phyloP scores from a whole-genome alignment of 2,888 invertebrate genomes.

The Biston betularia region DNA sequence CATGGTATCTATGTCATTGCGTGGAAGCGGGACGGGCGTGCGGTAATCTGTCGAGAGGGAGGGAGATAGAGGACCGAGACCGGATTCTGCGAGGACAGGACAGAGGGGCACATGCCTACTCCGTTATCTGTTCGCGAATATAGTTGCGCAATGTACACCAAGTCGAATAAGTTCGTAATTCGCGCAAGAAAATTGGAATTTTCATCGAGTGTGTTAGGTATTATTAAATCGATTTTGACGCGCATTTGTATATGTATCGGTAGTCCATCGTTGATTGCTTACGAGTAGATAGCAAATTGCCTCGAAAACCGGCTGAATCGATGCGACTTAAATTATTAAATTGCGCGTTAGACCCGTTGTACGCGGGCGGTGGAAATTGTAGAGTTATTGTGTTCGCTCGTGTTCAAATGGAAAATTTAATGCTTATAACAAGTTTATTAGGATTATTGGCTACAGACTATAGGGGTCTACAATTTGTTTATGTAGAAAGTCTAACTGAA shows the following conservation, averaged over 20 bases:
- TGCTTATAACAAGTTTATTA: conserved; percentile 24
- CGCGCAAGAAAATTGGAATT: conserved; percentile 51
- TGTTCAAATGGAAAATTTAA: conserved; percentile 45
- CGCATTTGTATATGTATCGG: conserved; percentile 45
- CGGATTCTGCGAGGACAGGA: conserved; percentile 78
- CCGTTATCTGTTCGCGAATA: conserved; percentile 84
- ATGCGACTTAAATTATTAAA: conserved; percentile 68
- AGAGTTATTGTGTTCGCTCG: conserved; percentile 47
- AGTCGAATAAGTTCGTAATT: conserved; percentile 74
- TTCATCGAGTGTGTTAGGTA: conserved; percentile 42
- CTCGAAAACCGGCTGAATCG: conserved; percentile 60
- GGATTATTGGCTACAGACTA: conserved; percentile 5
- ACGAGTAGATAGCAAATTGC: conserved; percentile 51
- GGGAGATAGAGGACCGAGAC: conserved; percentile 60
- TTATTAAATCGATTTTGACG: conserved; percentile 44
- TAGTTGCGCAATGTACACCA: conserved; percentile 80
- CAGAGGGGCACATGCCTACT: conserved; percentile 77
- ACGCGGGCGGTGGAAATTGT: conserved; percentile 67
- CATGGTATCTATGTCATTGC: conserved; percentile 82
- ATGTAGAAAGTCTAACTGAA: no score
- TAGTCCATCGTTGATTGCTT: conserved; percentile 52
- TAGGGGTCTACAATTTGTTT: background rate
- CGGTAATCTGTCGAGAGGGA: conserved; percentile 51
- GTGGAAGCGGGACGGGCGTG: conserved; percentile 61
- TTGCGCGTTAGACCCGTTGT: conserved; percentile 67